Evolutionary conservation across 2,797 vertebrate genomes (phyloP).

Genomic region (Bucorvus abyssinicus): DNA sequence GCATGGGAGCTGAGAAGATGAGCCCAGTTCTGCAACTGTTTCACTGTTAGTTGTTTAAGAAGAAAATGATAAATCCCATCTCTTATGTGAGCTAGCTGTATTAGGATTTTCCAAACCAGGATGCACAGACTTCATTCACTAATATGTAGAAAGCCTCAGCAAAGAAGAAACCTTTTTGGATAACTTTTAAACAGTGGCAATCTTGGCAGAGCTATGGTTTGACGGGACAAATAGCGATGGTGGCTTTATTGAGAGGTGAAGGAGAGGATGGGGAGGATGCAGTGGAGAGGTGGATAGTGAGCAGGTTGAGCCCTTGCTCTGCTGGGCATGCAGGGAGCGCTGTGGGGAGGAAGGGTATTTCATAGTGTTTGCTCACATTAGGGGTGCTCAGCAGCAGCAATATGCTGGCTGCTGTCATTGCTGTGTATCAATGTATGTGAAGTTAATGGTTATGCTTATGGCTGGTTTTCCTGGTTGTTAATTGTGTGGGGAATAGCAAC

Average conservation of each 20-base stretch:
- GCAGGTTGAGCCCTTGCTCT: not conserved
- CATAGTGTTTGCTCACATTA: not conserved
- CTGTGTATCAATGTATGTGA: fast-evolving
- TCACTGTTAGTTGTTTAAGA: not conserved
- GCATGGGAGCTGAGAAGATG: not conserved
- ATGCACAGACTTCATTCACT: not conserved
- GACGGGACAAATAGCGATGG: fast-evolving
- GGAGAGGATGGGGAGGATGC: no score
- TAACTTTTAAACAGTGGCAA: not conserved
- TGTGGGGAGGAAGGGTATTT: not conserved
- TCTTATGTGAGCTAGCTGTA: not conserved
- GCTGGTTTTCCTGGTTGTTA: not conserved
- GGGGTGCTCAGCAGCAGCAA: not conserved
- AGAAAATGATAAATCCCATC: fast-evolving
- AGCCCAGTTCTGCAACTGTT: not conserved
- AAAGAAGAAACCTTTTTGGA: not conserved
- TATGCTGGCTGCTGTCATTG: not conserved
- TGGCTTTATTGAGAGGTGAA: not conserved
- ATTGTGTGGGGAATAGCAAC: not conserved
- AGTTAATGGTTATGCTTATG: not conserved
- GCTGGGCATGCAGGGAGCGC: fast-evolving
- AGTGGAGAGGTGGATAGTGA: not conserved
- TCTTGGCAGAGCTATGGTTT: not conserved
- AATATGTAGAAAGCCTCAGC: not conserved
- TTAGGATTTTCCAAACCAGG: not conserved